Conservation (phyloP, 2,888 invertebrate genomes). For the Synergus itoensis region DNA sequence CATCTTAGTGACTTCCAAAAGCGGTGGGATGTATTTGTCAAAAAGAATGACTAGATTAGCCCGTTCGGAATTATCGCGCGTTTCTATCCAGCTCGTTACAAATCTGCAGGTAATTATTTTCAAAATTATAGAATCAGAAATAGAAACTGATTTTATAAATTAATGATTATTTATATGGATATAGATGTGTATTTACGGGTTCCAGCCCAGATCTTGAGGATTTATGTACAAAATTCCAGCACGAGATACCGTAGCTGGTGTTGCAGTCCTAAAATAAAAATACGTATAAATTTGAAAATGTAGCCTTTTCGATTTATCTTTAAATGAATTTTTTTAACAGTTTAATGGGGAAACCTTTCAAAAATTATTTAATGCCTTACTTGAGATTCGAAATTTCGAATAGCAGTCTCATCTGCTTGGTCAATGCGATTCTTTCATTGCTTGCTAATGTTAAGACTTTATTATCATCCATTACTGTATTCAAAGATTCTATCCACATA, state of each 20-base stretch:
- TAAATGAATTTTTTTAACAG: not conserved
- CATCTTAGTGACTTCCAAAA: conserved; percentile 86
- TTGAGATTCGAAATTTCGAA: conserved; percentile 93
- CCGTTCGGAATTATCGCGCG: conserved; percentile 86
- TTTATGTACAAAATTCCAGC: conserved; percentile 97
- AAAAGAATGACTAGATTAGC: conserved; percentile 92
- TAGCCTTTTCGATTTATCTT: not conserved
- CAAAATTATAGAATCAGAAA: too few relatives aligned
- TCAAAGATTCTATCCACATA: conserved; percentile 98
- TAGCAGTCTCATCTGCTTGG: conserved; percentile 92
- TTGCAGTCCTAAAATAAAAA: conserved; percentile 84
- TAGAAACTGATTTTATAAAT: not conserved
- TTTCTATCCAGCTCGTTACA: conserved; percentile 93
- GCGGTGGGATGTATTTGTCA: conserved; percentile 94
- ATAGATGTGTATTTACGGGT: conserved; percentile 84
- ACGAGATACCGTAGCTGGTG: conserved; percentile 96
- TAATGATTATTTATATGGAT: not conserved
- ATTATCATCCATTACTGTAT: conserved; percentile 98
- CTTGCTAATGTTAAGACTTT: conserved; percentile 95
- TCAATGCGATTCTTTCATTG: conserved; percentile 95
- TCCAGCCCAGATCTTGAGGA: conserved; percentile 96
- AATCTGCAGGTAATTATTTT: conserved; percentile 79
- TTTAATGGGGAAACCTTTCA: not conserved
- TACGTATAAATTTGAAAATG: not conserved
- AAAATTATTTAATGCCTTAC: conserved; percentile 52